Evolutionary conservation across 2,888 invertebrate species (phyloP).

Genomic region (Lydus trimaculatus): DNA sequence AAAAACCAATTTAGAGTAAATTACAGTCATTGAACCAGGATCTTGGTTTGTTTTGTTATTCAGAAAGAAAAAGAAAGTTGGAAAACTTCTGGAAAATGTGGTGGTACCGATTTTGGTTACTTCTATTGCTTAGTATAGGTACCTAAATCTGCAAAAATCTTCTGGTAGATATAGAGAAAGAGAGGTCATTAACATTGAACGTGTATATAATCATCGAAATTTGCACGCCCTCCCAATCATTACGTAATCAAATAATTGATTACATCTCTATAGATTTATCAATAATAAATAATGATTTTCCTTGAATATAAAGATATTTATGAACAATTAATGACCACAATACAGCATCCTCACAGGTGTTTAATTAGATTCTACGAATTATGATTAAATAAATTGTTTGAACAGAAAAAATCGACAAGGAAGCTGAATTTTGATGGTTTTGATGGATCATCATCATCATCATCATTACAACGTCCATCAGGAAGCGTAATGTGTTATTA

Average conservation of each 20-base stretch:
- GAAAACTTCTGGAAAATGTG: background rate
- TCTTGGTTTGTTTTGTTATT: background rate
- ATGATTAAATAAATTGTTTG: conserved; percentile 10
- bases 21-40: conserved; percentile 2
- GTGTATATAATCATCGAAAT: conserved; percentile 24
- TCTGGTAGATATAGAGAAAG: no score
- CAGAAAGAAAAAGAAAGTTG: background rate
- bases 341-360: conserved; percentile 17
- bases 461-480: background rate
- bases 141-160: background rate
- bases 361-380: conserved; percentile 19
- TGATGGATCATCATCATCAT: background rate
- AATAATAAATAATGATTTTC: conserved; percentile 12
- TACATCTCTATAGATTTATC: conserved; percentile 11
- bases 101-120: no score
- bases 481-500: background rate
- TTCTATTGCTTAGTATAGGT: no score
- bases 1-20: no score
- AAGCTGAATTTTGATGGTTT: conserved; percentile 9
- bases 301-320: conserved; percentile 14
- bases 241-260: conserved; percentile 26
- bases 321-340: conserved; percentile 3
- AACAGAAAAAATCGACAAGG: background rate
- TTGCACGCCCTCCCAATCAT: conserved; percentile 23
- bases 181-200: conserved; percentile 25